Evolutionary conservation across 2,888 invertebrate species (phyloP).

Genomic region (Beris chalybata): DNA sequence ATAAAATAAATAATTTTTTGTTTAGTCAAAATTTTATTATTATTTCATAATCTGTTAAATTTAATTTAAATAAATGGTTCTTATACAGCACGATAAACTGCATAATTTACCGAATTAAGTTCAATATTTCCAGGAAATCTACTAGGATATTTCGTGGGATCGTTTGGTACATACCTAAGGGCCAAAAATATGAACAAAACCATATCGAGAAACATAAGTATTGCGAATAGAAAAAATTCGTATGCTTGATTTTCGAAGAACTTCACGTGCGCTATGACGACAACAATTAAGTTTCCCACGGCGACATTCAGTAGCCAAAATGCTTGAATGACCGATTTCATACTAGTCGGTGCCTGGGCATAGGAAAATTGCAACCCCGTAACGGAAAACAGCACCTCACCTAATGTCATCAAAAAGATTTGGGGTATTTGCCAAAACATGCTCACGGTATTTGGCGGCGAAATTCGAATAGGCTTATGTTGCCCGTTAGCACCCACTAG

Average conservation of each 20-base stretch:
- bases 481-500: slow-evolving; percentile 40
- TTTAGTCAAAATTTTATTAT: no score
- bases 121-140: not conserved
- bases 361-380: slow-evolving; percentile 74
- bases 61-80: no score
- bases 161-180: slow-evolving; percentile 66
- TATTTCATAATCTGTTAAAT: no score
- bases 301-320: slow-evolving; percentile 93
- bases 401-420: slow-evolving; percentile 67
- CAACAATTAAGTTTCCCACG: slow-evolving; percentile 90
- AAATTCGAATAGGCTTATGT: slow-evolving; percentile 41
- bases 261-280: slow-evolving; percentile 79
- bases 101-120: no score
- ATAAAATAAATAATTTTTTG: no score
- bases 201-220: slow-evolving; percentile 83
- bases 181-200: slow-evolving; percentile 80
- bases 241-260: slow-evolving; percentile 77
- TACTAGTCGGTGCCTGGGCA: slow-evolving; percentile 69
- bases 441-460: slow-evolving; percentile 59
- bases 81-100: no score
- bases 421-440: slow-evolving; percentile 70
- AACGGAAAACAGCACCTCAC: slow-evolving; percentile 67
- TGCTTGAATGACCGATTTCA: slow-evolving; percentile 94
- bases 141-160: slow-evolving; percentile 40
- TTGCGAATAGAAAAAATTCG: slow-evolving; percentile 89